Percentiles rank a stretch among this genome's conserved stretches.
Evolutionary conservation across 2,113 vertebrate genomes (phyloP).

Genomic region (Myrmecophaga tridactyla): DNA sequence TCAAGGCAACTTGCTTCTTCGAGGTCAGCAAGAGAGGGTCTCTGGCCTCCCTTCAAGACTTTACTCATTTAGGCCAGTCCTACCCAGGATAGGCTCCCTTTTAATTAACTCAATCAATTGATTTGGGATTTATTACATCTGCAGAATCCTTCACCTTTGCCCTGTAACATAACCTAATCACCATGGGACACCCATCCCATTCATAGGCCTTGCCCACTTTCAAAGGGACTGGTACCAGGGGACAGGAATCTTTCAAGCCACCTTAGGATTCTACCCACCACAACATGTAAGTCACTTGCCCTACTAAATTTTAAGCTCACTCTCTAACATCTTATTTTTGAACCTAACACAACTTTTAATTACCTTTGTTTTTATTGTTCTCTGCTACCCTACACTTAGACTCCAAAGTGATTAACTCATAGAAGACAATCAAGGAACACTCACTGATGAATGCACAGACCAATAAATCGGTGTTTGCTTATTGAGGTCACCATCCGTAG

Average conservation of each 20-base stretch:
- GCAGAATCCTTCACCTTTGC: not conserved
- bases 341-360: not conserved
- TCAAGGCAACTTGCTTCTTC: constrained; percentile 9
- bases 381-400: not conserved
- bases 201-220: not conserved
- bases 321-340: not conserved
- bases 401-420: not conserved
- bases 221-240: not conserved
- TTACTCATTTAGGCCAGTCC: not conserved
- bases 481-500: not conserved
- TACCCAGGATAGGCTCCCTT: not conserved
- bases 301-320: not conserved
- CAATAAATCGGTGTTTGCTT: not conserved
- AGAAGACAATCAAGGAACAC: not conserved
- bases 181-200: not conserved
- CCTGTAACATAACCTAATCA: not conserved
- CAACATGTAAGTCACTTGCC: not conserved
- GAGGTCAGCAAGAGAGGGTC: constrained; percentile 41
- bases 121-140: not conserved
- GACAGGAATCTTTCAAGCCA: not conserved
- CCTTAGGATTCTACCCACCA: not conserved
- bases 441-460: not conserved
- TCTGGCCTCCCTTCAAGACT: not conserved
- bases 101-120: not conserved
- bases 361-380: not conserved